Evolutionary conservation across 2,888 invertebrate species (phyloP), one percentile per base, ranked within the genome.

Genomic region (Malacosoma neustria): DNA sequence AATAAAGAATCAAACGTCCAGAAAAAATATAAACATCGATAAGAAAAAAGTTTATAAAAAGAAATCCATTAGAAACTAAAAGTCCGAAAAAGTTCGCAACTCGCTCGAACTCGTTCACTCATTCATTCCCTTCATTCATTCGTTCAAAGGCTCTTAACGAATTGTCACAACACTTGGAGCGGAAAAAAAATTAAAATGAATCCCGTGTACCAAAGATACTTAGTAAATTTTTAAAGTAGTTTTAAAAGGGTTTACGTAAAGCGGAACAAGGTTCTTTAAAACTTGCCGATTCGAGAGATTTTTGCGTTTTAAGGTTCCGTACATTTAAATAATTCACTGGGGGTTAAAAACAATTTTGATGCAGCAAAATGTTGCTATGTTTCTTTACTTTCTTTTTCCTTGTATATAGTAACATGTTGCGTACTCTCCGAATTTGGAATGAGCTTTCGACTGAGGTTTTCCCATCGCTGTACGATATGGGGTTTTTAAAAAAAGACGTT

Each of bases 81-180:
- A 7, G 22, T 22, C 9, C 22, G 32, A 13, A 32, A n/a, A 33
- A 14, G 14, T 9, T 33, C 2, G 6, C 11, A n/a, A 9, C 32
- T 32, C 32, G 14, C 32, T 32, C 14, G n/a, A 33, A 33, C n/a
- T 33, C 33, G 33, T 14, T 33, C 33, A 33, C 14, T 33, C 33
- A 33, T 14, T 33, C 33, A 33, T 33, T 33, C 33, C 14, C 14
- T 33, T 14, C 33, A 14, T 33, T 33, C 33, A 14, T 9, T 33
- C 33, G n/a, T 14, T 33, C 14, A 11, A 33, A 14, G 14, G 33
- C 14, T 14, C 14, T 33, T 14, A 33, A 13, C n/a, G 14, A 33
- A 14, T 13, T 33, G 14, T 33, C 14, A 14, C 4, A 14, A 33
- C 11, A 14, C 11, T 14, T 13, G 13, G 14, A 14, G 14, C 14